Evolutionary conservation across 2,888 invertebrate genomes (phyloP).

Genomic region (Mellilla xanthometata): DNA sequence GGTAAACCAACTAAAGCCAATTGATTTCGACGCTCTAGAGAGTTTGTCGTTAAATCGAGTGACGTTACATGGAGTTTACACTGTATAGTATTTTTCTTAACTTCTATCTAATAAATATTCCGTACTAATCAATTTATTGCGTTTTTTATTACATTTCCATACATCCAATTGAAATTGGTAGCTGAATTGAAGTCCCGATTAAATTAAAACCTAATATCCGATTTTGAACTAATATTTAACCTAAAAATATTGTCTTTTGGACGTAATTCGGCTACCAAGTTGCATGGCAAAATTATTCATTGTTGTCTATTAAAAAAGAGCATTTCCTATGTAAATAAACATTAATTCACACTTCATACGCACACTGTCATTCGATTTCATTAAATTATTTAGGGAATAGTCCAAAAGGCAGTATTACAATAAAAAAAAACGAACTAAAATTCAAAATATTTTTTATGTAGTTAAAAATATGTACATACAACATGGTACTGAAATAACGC

Average conservation of each 20-base stretch:
- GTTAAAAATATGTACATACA: too few relatives aligned
- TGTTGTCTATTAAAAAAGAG: neutral
- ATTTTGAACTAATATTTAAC: slow-evolving; percentile 26
- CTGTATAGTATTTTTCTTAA: too few relatives aligned
- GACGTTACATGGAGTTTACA: too few relatives aligned
- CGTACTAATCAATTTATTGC: too few relatives aligned
- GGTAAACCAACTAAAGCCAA: too few relatives aligned
- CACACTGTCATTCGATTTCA: slow-evolving; percentile 21
- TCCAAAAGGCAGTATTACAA: slow-evolving; percentile 73
- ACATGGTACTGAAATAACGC: too few relatives aligned
- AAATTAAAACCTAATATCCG: slow-evolving; percentile 25
- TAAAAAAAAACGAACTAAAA: slow-evolving; percentile 31
- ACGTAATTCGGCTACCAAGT: slow-evolving; percentile 71
- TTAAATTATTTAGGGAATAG: slow-evolving; percentile 27
- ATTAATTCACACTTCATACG: slow-evolving; percentile 23
- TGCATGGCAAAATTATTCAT: slow-evolving; percentile 13
- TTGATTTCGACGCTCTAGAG: too few relatives aligned
- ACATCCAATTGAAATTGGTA: slow-evolving; percentile 58
- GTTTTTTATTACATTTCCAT: slow-evolving; percentile 17
- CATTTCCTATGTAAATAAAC: slow-evolving; percentile 12
- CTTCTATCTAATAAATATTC: neutral
- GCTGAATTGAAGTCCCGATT: slow-evolving; percentile 65
- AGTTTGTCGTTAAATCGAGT: too few relatives aligned
- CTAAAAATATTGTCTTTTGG: slow-evolving; percentile 72
- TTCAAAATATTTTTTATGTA: too few relatives aligned